A percentile compares a stretch with the other conserved stretches of the same genome.
phyloP scores from a whole-genome alignment of 2,888 invertebrate species.

The Trissoscelio sp. region DNA sequence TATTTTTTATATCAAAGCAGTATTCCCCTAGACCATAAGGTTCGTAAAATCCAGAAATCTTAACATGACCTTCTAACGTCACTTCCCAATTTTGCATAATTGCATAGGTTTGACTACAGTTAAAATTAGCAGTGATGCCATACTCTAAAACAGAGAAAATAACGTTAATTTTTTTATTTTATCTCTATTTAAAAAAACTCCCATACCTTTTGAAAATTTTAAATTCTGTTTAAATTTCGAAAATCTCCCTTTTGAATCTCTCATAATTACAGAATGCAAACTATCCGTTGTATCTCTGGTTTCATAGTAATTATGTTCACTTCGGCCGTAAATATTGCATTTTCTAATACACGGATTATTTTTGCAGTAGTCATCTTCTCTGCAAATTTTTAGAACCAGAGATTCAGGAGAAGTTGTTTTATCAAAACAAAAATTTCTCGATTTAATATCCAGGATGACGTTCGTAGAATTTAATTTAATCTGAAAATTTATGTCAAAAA shows the following conservation, averaged over 20 bases:
- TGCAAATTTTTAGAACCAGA: constrained; percentile 6
- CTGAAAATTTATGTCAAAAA: too few relatives aligned
- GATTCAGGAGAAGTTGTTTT: neutral
- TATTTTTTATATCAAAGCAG: neutral
- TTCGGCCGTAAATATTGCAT: constrained; percentile 7
- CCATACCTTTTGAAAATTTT: neutral
- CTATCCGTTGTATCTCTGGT: constrained; percentile 19
- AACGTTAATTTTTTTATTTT: too few relatives aligned
- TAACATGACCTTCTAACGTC: neutral
- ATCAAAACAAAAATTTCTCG: neutral
- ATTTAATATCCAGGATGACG: neutral
- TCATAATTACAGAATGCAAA: constrained; percentile 30
- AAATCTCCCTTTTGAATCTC: neutral
- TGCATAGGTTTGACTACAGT: neutral
- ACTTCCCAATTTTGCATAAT: neutral
- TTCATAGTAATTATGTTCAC: neutral
- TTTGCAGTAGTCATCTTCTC: constrained; percentile 9
- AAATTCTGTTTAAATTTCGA: constrained; percentile 14
- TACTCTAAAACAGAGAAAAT: neutral
- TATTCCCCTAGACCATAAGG: neutral
- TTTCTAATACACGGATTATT: constrained; percentile 19
- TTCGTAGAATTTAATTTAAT: neutral
- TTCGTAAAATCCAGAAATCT: neutral
- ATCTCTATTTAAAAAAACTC: too few relatives aligned
- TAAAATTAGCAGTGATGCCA: neutral